Evolutionary conservation across 2,888 invertebrate genomes (phyloP).

Genomic region (Embidobia sp.): DNA sequence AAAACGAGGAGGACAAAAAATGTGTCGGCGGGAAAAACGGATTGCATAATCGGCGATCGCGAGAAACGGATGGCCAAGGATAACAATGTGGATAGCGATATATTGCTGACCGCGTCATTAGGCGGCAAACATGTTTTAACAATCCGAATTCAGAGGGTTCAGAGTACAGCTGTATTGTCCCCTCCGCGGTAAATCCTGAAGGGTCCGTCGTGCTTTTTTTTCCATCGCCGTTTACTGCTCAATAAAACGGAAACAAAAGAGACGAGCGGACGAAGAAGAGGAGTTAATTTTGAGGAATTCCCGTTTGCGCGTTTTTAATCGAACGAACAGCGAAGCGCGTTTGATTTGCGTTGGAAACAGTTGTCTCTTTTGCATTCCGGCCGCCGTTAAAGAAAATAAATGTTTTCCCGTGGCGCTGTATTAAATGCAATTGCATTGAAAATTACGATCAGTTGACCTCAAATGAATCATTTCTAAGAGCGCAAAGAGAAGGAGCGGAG

Average conservation of each 20-base stretch:
- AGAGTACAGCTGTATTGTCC: too few relatives aligned
- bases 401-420: slow-evolving; percentile 44
- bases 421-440: slow-evolving; percentile 60
- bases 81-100: slow-evolving; percentile 33
- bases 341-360: slow-evolving; percentile 52
- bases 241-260: slow-evolving; percentile 7
- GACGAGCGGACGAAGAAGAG: background rate
- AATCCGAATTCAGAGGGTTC: slow-evolving; percentile 6
- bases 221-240: background rate
- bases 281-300: slow-evolving; percentile 31
- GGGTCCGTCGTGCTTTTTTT: slow-evolving; percentile 7
- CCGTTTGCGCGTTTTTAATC: slow-evolving; percentile 35
- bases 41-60: slow-evolving; percentile 41
- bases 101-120: slow-evolving; percentile 35
- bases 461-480: slow-evolving; percentile 58
- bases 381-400: slow-evolving; percentile 46
- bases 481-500: slow-evolving; percentile 20
- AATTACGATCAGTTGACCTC: slow-evolving; percentile 58
- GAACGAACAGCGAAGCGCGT: slow-evolving; percentile 37
- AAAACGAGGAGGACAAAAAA: slow-evolving; percentile 19
- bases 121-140: slow-evolving; percentile 28
- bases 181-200: slow-evolving; percentile 35
- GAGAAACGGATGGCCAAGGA: slow-evolving; percentile 36
- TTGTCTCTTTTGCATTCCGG: slow-evolving; percentile 29
- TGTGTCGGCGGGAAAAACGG: slow-evolving; percentile 20